Percentiles rank a stretch among this genome's conserved stretches.
phyloP scores from a whole-genome alignment of 2,888 invertebrate species.

The Drosophila mercatorum region DNA sequence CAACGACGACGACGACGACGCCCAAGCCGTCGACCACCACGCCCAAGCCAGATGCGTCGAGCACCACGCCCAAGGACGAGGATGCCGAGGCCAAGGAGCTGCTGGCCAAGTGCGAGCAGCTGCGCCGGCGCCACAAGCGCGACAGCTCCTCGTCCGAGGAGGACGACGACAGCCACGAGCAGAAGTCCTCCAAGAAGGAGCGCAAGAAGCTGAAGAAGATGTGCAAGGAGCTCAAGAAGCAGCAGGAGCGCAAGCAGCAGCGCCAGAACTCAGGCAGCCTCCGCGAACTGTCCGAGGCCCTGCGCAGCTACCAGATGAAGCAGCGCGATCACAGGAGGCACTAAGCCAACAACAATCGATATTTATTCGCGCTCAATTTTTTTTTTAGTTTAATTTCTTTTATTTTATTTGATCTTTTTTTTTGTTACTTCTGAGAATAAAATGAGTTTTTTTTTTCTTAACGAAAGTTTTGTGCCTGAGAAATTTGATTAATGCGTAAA shows the following conservation, averaged over 20 bases:
- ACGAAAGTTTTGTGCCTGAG: neutral
- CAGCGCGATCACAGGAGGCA: constrained; percentile 10
- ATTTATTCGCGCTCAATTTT: neutral
- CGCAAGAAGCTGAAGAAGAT: constrained; percentile 68
- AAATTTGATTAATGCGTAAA: neutral
- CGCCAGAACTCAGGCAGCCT: constrained; percentile 12
- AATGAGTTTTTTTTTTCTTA: neutral
- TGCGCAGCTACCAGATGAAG: constrained; percentile 44
- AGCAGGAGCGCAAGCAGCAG: constrained; percentile 55
- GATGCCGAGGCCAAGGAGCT: constrained; percentile 42
- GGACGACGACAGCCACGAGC: constrained; percentile 48
- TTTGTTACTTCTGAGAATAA: constrained; percentile 7
- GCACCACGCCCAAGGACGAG: constrained; percentile 19
- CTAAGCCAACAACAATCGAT: neutral
- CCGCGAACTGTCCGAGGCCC: constrained; percentile 43
- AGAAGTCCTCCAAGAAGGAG: constrained; percentile 56
- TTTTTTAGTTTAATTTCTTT: neutral
- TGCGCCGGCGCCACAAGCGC: constrained; percentile 57
- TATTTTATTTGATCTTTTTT: neutral
- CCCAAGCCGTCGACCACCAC: constrained; percentile 14
- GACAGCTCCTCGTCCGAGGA: constrained; percentile 57
- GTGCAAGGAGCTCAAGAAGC: constrained; percentile 58
- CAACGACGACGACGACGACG: neutral
- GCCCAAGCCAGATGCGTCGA: constrained; percentile 3
- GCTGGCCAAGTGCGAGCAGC: constrained; percentile 57